phyloP scores from a whole-genome alignment of 1,140 invertebrate genomes.

The Manduca sexta region DNA sequence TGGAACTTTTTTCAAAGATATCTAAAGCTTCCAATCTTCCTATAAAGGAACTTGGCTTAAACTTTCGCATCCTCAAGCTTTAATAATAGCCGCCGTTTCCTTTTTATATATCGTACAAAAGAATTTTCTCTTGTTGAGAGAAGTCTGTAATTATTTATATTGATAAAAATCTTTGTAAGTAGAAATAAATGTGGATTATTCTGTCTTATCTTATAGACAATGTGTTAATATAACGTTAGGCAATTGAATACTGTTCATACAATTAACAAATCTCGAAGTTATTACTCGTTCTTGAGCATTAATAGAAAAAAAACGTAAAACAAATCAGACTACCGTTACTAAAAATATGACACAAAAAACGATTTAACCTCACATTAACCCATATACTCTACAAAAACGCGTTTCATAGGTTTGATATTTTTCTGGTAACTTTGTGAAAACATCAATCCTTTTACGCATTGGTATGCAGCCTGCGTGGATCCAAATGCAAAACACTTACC shows the following conservation, averaged over 20 bases:
- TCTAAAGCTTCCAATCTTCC: conserved; percentile 47
- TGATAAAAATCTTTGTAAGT: neutral
- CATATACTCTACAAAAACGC: no score
- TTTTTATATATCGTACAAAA: conserved; percentile 26
- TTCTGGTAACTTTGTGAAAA: conserved; percentile 47
- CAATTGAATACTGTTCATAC: no score
- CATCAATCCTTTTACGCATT: conserved; percentile 65
- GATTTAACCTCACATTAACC: no score
- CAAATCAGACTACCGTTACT: no score
- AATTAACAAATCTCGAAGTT: conserved; percentile 1
- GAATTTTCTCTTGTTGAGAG: conserved; percentile 4
- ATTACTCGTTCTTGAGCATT: no score
- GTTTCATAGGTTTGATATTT: no score
- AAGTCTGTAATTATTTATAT: no score
- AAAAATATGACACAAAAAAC: no score
- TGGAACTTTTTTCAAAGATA: conserved; percentile 50
- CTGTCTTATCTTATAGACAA: no score
- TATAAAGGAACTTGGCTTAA: conserved; percentile 47
- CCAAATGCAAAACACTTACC: conserved; percentile 67
- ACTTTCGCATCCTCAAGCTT: conserved; percentile 50
- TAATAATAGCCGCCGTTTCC: conserved; percentile 38
- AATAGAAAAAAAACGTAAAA: no score
- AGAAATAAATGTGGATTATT: no score
- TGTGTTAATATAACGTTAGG: no score
- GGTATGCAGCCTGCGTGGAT: conserved; percentile 53